Conservation (phyloP, 2,888 invertebrate genomes). For the Lycophotia porphyrea region DNA sequence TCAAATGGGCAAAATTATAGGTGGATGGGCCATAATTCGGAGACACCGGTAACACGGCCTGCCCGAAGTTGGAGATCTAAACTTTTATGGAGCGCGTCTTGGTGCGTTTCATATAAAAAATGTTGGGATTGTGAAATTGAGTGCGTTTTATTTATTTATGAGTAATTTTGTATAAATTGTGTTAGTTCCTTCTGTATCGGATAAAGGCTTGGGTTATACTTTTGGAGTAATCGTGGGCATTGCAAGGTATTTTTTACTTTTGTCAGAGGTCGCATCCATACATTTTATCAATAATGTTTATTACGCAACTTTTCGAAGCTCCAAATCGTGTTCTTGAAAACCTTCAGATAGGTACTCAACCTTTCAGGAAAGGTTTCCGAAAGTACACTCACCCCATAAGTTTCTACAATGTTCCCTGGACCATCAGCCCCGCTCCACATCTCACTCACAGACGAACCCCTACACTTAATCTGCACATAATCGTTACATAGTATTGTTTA, state of each 20-base stretch:
- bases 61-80: slow-evolving; percentile 35
- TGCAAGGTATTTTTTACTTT: not conserved
- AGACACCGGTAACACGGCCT: slow-evolving; percentile 39
- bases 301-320: not conserved
- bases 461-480: not conserved
- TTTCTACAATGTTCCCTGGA: not conserved
- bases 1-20: slow-evolving; percentile 54
- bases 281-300: not conserved
- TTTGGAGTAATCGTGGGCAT: not conserved
- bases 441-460: not conserved
- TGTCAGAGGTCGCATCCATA: not conserved
- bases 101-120: slow-evolving; percentile 43
- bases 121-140: slow-evolving; percentile 49
- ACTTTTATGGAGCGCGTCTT: slow-evolving; percentile 43
- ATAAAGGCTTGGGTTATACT: not conserved
- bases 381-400: not conserved
- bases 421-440: not conserved
- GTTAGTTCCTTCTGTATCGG: slow-evolving; percentile 7
- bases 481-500: slow-evolving; percentile 26
- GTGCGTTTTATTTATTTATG: slow-evolving; percentile 41
- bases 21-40: slow-evolving; percentile 49
- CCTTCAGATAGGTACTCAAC: not conserved
- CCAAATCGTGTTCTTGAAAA: not conserved
- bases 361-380: not conserved
- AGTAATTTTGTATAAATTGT: slow-evolving; percentile 11